Evolutionary conservation across 2,797 vertebrate species (phyloP), one percentile per base, ranked within the genome.

Genomic region (Aulostomus chinensis): DNA sequence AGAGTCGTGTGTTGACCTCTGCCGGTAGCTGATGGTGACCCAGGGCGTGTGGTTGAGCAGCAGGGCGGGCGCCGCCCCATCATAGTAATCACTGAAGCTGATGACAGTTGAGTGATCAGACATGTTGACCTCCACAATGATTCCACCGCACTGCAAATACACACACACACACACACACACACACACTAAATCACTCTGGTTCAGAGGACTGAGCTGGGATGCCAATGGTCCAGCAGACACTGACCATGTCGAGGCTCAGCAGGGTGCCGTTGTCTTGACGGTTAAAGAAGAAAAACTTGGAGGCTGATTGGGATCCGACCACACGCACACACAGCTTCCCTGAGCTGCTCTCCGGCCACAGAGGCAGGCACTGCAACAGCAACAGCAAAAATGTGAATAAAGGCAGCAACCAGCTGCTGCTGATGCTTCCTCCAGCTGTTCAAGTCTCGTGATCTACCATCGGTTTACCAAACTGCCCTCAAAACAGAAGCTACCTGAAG

Each of bases 191-290:
- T 3, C 11, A 13, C 18, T 21, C 11, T 21, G 6, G 2, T 1
- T 2, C 3, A 0, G 29, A 13, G 1, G 0, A 2, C 31, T 25
- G 24, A 39, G 4, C 5, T 1, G 26, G 3, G 3, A 5, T 33
- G 28, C 29, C 16, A 36, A 31, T 28, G 26, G 17, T 35, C 0
- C 0, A 30, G 5, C 2, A 30, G 8, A 68, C 2, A 56, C 93
- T 80, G 58, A 99, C 96, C 92, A 90, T 38, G 51, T 94, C 92
- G 41, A 98, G 84, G 38, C 86, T 89, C 54, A 99, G 73, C 49
- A 99, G 85, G 22, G 94, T 98, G 40, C 96, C 96, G 14, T 87
- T 98, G 76, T 99, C 96, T 71, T 95, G 96, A 10, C 45, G 84
- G 64, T 91, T 93, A 59, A 93, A 96, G 50, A 91, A 90, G 81